Conservation (phyloP, 2,797 vertebrate species). For the Nothura maculosa region DNA sequence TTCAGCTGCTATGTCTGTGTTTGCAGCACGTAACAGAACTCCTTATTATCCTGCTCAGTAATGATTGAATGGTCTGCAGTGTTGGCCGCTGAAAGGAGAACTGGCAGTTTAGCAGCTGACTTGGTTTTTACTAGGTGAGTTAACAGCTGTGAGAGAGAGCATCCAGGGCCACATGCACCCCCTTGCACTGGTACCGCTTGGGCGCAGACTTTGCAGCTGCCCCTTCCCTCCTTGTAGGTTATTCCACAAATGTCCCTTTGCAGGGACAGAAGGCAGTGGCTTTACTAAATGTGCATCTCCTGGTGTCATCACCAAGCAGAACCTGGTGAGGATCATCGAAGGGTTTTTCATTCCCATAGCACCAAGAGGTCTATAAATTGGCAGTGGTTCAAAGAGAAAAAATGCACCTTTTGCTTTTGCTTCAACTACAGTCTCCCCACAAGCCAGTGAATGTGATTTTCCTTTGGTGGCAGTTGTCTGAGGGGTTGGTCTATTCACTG, state of each 20-base stretch:
- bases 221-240: background rate
- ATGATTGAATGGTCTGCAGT: background rate
- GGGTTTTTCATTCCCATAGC: background rate
- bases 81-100: background rate
- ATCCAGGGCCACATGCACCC: background rate
- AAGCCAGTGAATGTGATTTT: accelerated
- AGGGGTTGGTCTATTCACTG: background rate
- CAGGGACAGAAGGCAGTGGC: background rate
- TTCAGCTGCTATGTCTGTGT: background rate
- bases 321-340: background rate
- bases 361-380: background rate
- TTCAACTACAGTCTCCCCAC: background rate
- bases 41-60: background rate
- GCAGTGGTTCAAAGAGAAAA: background rate
- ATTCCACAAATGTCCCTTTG: background rate
- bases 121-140: background rate
- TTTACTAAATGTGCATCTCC: background rate
- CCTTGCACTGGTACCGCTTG: background rate
- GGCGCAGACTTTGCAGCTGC: background rate
- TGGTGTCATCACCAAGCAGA: background rate
- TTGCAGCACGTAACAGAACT: background rate
- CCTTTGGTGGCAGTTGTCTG: background rate
- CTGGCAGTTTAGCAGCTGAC: background rate
- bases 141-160: background rate
- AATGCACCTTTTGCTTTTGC: background rate